These are phyloP conservation scores for Urophycis tenuis DNA, from an alignment of 2,797 vertebrate genomes.

Conservation along the genomic window DNA sequence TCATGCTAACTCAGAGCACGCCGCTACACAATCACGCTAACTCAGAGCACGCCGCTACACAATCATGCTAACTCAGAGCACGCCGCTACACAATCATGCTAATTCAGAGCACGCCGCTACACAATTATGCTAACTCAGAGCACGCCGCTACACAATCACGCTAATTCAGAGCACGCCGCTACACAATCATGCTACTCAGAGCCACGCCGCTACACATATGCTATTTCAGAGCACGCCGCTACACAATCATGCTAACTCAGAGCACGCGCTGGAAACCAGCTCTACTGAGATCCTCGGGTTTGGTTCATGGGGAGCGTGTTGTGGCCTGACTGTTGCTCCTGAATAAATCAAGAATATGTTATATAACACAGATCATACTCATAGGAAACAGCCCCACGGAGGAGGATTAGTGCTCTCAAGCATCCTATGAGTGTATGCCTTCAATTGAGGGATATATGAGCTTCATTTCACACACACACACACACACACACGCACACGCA, in stretches of 20 bases:
- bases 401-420: background rate
- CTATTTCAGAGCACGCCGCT: background rate
- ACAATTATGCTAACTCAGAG: background rate
- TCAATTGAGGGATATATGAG: background rate
- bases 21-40: background rate
- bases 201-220: too few relatives aligned
- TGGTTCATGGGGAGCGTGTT: background rate
- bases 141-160: background rate
- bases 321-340: background rate
- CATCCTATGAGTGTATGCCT: background rate
- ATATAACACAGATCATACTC: background rate
- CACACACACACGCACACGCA: background rate
- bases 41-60: background rate
- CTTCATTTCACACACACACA: background rate
- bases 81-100: background rate
- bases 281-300: too few relatives aligned
- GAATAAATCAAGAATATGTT: background rate
- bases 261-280: too few relatives aligned
- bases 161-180: background rate
- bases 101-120: background rate
- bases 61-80: background rate
- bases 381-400: background rate
- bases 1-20: background rate
- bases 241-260: background rate
- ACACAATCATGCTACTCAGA: background rate